A percentile compares a stretch with the other conserved stretches of the same genome.
phyloP scores from a whole-genome alignment of 2,797 vertebrate species.

The Darevskia nairensis region DNA sequence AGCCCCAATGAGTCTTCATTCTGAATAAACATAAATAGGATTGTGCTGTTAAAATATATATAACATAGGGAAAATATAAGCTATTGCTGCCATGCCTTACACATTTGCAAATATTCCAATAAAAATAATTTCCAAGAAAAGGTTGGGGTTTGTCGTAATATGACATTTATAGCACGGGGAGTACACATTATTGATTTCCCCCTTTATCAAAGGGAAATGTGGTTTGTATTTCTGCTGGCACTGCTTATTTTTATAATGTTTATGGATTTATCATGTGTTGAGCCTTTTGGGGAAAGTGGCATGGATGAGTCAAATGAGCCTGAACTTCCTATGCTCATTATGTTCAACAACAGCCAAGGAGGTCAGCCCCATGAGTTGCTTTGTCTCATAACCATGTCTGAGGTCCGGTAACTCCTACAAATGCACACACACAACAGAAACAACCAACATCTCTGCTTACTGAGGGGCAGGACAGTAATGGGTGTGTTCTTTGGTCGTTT shows the following conservation, averaged over 20 bases:
- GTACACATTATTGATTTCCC: neutral
- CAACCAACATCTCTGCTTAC: constrained; percentile 81
- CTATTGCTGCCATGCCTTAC: too few relatives aligned
- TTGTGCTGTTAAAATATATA: too few relatives aligned
- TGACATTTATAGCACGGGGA: neutral
- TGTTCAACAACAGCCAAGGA: neutral
- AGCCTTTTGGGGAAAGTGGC: neutral
- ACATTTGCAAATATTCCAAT: too few relatives aligned
- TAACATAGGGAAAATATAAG: too few relatives aligned
- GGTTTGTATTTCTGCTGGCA: neutral
- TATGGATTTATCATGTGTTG: neutral
- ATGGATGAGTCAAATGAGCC: neutral
- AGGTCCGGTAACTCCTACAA: neutral
- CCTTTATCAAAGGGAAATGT: neutral
- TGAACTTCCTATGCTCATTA: accelerated
- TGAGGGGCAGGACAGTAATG: constrained; percentile 89
- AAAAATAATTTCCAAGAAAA: too few relatives aligned
- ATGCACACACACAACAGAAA: neutral
- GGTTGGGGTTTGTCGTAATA: too few relatives aligned
- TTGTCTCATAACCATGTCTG: neutral
- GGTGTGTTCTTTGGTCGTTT: constrained; percentile 96
- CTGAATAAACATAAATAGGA: too few relatives aligned
- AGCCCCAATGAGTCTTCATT: too few relatives aligned
- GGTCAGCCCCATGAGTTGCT: neutral
- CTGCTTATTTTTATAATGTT: neutral